Percentiles rank a stretch among this genome's conserved stretches.
Evolutionary conservation across 1,140 invertebrate genomes (phyloP).

Genomic region (Onthophagus taurus): DNA sequence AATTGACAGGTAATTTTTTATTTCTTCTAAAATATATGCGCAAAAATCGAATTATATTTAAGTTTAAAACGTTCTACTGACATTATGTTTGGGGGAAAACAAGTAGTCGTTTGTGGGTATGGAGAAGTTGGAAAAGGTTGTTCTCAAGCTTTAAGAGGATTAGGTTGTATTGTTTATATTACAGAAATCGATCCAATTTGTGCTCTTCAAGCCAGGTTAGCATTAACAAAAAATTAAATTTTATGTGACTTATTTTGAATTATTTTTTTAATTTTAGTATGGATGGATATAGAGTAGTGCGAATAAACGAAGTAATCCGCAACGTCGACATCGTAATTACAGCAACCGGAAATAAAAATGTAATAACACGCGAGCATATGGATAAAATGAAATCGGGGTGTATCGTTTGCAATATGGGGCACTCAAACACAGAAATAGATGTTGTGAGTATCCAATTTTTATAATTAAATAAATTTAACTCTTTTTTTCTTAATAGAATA

Average conservation of each 20-base stretch:
- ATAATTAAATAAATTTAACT: neutral
- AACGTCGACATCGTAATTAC: constrained; percentile 92
- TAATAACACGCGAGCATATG: constrained; percentile 90
- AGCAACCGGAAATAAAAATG: constrained; percentile 94
- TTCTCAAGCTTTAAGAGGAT: constrained; percentile 86
- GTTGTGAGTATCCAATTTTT: constrained; percentile 55
- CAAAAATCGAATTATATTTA: constrained; percentile 3
- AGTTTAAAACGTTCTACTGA: constrained; percentile 87
- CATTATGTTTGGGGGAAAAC: constrained; percentile 97
- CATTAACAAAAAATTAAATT: constrained; percentile 13
- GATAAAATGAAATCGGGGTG: constrained; percentile 96
- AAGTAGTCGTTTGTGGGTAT: constrained; percentile 93
- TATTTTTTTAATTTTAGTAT: constrained; percentile 55
- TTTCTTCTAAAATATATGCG: neutral
- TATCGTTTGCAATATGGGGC: constrained; percentile 96
- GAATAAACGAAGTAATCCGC: constrained; percentile 88
- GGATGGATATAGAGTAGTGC: constrained; percentile 94
- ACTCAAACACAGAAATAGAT: constrained; percentile 97
- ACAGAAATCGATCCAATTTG: constrained; percentile 99
- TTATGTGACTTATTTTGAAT: constrained; percentile 7
- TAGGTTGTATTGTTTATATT: constrained; percentile 90
- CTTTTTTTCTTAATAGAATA: constrained; percentile 56
- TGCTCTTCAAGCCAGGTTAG: constrained; percentile 87
- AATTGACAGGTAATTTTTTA: constrained; percentile 68
- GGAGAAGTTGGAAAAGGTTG: constrained; percentile 98